phyloP scores from a whole-genome alignment of 2,797 vertebrate species.

The Pantherophis alleghaniensis region DNA sequence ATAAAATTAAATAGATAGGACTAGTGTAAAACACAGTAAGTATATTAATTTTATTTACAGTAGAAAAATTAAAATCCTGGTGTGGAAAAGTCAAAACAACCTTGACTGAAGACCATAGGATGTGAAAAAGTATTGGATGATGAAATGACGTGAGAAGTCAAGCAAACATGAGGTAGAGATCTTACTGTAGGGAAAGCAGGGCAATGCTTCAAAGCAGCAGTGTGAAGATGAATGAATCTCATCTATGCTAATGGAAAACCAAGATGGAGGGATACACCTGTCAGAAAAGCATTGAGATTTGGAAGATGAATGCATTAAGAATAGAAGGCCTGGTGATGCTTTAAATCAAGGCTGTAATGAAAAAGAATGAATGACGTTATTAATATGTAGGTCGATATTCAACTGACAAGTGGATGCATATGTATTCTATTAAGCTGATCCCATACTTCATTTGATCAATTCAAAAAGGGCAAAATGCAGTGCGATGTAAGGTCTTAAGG shows the following conservation, averaged over 20 bases:
- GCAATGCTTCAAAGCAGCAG: neutral
- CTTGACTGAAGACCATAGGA: neutral
- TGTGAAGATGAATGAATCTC: neutral
- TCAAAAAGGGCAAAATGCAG: neutral
- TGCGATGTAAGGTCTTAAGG: neutral
- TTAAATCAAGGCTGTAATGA: neutral
- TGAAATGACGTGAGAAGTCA: neutral
- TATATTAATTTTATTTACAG: neutral
- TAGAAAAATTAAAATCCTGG: neutral
- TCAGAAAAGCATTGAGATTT: neutral
- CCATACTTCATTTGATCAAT: neutral
- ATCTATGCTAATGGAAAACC: neutral
- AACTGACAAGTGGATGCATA: neutral
- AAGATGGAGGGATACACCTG: neutral
- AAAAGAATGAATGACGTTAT: neutral
- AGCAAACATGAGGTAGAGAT: neutral
- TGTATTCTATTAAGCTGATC: neutral
- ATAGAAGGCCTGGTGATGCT: neutral
- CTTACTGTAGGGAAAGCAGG: neutral
- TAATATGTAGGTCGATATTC: neutral
- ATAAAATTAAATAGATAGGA: neutral
- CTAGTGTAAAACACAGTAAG: neutral
- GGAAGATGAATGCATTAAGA: neutral
- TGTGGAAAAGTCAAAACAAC: neutral
- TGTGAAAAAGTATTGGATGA: slow-evolving; percentile 9